These are phyloP conservation scores for Pandemis cinnamomeana DNA, from an alignment of 2,888 invertebrate species.

Conservation along the genomic window DNA sequence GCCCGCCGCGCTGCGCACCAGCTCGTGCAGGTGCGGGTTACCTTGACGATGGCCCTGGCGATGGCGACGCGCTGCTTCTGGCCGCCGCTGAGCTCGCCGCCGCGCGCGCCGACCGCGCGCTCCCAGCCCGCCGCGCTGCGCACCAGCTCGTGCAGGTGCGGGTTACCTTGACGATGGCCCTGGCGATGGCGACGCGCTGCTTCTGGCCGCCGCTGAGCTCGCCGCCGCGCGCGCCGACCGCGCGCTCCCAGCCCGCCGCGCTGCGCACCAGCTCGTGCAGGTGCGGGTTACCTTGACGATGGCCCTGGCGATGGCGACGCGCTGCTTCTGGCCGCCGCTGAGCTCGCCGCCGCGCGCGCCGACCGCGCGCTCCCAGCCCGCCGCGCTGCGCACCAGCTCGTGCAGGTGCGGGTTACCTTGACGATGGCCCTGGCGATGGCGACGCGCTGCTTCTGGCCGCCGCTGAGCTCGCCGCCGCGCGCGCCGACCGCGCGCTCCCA, in stretches of 20 bases:
- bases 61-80: slow-evolving; percentile 97
- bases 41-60: slow-evolving; percentile 96
- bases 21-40: slow-evolving; percentile 94
- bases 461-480: slow-evolving; percentile 94
- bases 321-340: slow-evolving; percentile 97
- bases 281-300: slow-evolving; percentile 96
- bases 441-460: slow-evolving; percentile 96
- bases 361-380: slow-evolving; percentile 93
- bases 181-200: slow-evolving; percentile 96
- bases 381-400: slow-evolving; percentile 88
- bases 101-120: slow-evolving; percentile 96
- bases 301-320: slow-evolving; percentile 97
- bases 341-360: slow-evolving; percentile 95
- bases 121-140: slow-evolving; percentile 88
- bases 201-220: slow-evolving; percentile 97
- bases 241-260: slow-evolving; percentile 91
- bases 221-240: slow-evolving; percentile 95
- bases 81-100: slow-evolving; percentile 95
- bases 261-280: slow-evolving; percentile 90
- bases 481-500: slow-evolving; percentile 96
- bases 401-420: slow-evolving; percentile 95
- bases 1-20: slow-evolving; percentile 88
- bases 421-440: slow-evolving; percentile 97
- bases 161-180: too few species aligned
- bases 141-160: slow-evolving; percentile 94